Evolutionary conservation across 2,888 invertebrate genomes (phyloP).

Genomic region (Geotrupes spiniger): DNA sequence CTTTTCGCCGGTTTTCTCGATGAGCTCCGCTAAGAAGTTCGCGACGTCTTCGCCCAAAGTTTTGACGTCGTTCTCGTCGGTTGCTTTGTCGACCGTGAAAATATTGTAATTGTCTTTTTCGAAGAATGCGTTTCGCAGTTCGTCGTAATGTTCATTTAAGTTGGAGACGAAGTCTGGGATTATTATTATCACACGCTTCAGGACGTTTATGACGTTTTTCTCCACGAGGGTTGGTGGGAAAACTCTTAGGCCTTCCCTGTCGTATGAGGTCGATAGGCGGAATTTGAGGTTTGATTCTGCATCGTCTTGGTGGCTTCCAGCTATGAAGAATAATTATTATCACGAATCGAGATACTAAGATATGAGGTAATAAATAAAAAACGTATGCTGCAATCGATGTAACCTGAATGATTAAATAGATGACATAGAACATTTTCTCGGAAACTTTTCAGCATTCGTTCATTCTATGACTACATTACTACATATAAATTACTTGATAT

Average conservation of each 20-base stretch:
- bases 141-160: background rate
- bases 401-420: no score
- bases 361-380: no score
- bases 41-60: conserved; percentile 17
- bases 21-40: conserved; percentile 25
- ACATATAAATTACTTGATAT: no score
- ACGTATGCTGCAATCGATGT: no score
- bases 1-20: conserved; percentile 26
- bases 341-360: no score
- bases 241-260: conserved; percentile 19
- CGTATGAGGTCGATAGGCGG: conserved; percentile 27
- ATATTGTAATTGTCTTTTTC: conserved; percentile 28
- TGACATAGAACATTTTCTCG: no score
- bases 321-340: no score
- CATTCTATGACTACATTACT: no score
- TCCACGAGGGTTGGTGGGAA: background rate
- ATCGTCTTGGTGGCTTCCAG: background rate
- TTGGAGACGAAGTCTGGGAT: background rate
- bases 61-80: background rate
- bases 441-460: no score
- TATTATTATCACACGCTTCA: conserved; percentile 1
- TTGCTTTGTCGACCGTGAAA: conserved; percentile 14
- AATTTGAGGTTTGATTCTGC: conserved; percentile 13
- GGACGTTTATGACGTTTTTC: background rate
- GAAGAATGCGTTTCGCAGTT: conserved; percentile 17